These are phyloP conservation scores for Agelastica alni DNA, from an alignment of 2,888 invertebrate species.

Conservation along the genomic window DNA sequence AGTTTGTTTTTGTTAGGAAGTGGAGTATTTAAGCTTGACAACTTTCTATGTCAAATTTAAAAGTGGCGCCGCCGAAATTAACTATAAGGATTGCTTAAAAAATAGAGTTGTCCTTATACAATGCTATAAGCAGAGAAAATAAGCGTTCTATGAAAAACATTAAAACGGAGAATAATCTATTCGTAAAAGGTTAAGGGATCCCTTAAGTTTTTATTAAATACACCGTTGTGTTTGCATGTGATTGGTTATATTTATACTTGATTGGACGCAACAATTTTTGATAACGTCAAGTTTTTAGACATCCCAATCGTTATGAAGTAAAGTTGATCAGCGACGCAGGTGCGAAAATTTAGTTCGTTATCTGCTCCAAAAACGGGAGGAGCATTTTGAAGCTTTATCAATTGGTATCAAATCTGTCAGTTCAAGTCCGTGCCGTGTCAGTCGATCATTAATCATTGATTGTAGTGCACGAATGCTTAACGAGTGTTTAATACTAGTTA, in stretches of 20 bases:
- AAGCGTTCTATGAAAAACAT: too few species aligned
- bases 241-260: background rate
- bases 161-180: too few species aligned
- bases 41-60: too few species aligned
- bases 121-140: too few species aligned
- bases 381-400: conserved; percentile 9
- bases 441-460: conserved; percentile 56
- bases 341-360: background rate
- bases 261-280: background rate
- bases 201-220: background rate
- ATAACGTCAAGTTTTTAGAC: background rate
- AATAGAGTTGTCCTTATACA: too few species aligned
- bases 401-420: conserved; percentile 39
- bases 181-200: too few species aligned
- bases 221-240: background rate
- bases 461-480: conserved; percentile 37
- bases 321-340: background rate
- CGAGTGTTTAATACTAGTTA: conserved; percentile 32
- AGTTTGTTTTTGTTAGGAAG: too few species aligned
- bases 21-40: too few species aligned
- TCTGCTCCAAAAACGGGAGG: conserved; percentile 8
- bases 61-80: too few species aligned
- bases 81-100: too few species aligned
- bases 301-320: background rate
- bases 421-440: conserved; percentile 23